Evolutionary conservation across 2,113 vertebrate species (phyloP), one percentile per base, ranked within the genome.

Genomic region (Elachura formosa): DNA sequence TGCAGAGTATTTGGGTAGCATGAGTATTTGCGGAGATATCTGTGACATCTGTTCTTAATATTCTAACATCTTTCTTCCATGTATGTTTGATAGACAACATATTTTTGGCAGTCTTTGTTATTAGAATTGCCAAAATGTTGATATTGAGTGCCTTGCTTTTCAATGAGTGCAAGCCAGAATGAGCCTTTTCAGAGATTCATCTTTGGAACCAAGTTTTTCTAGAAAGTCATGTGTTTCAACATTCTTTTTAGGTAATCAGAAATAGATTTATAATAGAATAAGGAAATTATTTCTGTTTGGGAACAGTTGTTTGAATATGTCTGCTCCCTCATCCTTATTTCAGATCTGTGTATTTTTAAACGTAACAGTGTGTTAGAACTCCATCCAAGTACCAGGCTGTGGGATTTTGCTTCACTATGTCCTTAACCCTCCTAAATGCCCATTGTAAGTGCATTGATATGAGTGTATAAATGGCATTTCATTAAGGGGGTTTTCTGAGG

Each of bases 21-120:
- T 72, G 94, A 90, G 71, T 83, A 93, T 96, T 96, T 97, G 93
- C 38, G 4, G 78, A 75, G 90, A 80, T 96, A 90, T 97, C 95
- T 95, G 83, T 58, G 73, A 98, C 98, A 98, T 98, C 98, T 98
- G 98, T 94, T 98, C 95, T 96, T 97, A 97, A 98, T 98, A 98
- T 94, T 94, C 61, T 61, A 84, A 96, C 96, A 96, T 97, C 94
- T 98, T 97, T 98, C 97, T 97, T 97, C 95, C 61, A 0, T 97
- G 93, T 96, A 96, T 46, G 52, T 96, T 97, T 97, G 97, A 98
- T 96, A 97, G 98, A 97, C 97, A 97, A 97, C 97, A 97, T 98
- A 96, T 97, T 97, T 96, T 93, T 97, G 97, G 94, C 97, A 96
- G 96, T 93, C 97, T 97, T 96, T 98, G 93, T 98, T 98, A 97